Conservation (phyloP, 2,113 vertebrate genomes). For the Pelodiscus sinensis region DNA sequence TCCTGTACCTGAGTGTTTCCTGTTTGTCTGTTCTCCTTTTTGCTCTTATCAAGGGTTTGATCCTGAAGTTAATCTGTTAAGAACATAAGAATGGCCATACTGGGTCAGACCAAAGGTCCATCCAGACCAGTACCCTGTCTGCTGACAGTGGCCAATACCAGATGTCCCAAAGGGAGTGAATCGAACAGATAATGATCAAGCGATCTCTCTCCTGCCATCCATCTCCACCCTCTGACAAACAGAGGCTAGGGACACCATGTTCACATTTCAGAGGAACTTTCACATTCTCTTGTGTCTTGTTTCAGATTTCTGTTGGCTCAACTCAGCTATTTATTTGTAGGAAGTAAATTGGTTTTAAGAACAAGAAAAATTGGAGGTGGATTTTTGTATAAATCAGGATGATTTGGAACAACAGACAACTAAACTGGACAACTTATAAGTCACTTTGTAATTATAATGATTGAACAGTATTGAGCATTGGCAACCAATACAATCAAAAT, state of each 20-base stretch:
- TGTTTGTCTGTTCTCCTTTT: slow-evolving; percentile 37
- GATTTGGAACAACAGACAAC: neutral
- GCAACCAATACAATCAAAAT: slow-evolving; percentile 4
- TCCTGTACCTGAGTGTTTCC: slow-evolving; percentile 5
- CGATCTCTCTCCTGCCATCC: no score
- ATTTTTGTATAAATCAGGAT: neutral
- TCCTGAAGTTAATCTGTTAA: neutral
- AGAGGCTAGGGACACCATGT: neutral
- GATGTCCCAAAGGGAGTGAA: no score
- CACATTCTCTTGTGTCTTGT: neutral
- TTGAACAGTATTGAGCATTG: neutral
- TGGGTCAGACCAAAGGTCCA: no score
- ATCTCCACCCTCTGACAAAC: no score
- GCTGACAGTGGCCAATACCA: no score
- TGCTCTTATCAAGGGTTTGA: neutral
- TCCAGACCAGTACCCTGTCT: no score
- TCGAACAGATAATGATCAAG: no score
- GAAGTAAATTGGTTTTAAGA: neutral
- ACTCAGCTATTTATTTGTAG: rapidly evolving
- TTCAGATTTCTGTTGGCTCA: neutral
- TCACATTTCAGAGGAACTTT: neutral
- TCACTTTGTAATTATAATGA: neutral
- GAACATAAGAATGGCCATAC: no score
- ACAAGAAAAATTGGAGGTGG: rapidly evolving
- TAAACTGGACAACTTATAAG: neutral